A percentile compares a stretch with the other conserved stretches of the same genome.
phyloP scores from a whole-genome alignment of 2,888 invertebrate species.

The Microplitis deprimator region DNA sequence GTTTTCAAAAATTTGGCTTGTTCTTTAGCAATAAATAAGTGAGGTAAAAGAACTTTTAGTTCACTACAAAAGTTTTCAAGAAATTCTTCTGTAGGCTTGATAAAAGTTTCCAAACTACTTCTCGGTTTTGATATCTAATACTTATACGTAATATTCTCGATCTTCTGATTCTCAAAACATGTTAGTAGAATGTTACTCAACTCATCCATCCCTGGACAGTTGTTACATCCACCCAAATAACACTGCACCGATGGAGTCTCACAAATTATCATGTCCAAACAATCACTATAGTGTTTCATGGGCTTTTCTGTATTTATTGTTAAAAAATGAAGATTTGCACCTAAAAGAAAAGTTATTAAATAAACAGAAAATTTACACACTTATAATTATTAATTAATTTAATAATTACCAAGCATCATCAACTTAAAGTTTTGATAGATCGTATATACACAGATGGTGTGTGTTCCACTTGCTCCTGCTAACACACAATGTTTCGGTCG shows the following conservation, averaged over 20 bases:
- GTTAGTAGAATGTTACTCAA: slow-evolving; percentile 5
- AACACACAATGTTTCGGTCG: background rate
- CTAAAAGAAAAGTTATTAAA: too few relatives aligned
- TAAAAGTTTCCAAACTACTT: slow-evolving; percentile 28
- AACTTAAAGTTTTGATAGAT: slow-evolving; percentile 14
- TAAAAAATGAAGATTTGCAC: too few relatives aligned
- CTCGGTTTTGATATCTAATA: slow-evolving; percentile 36
- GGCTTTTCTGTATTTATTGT: background rate
- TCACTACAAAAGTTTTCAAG: slow-evolving; percentile 35
- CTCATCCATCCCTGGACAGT: slow-evolving; percentile 27
- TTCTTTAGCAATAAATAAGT: background rate
- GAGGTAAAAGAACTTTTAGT: slow-evolving; percentile 18
- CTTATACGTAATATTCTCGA: slow-evolving; percentile 34
- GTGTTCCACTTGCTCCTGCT: background rate
- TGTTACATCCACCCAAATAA: slow-evolving; percentile 37
- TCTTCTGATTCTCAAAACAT: slow-evolving; percentile 18
- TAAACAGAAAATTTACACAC: too few relatives aligned
- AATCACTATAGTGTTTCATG: slow-evolving; percentile 28
- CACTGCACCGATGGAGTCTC: slow-evolving; percentile 17
- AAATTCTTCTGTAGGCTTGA: slow-evolving; percentile 28
- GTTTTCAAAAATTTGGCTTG: background rate
- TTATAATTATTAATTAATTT: background rate
- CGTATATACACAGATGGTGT: slow-evolving; percentile 4
- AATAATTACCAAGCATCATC: slow-evolving; percentile 15
- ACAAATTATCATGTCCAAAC: slow-evolving; percentile 34